Evolutionary conservation across 1,140 invertebrate genomes (phyloP).

Genomic region (Triops cancriformis): DNA sequence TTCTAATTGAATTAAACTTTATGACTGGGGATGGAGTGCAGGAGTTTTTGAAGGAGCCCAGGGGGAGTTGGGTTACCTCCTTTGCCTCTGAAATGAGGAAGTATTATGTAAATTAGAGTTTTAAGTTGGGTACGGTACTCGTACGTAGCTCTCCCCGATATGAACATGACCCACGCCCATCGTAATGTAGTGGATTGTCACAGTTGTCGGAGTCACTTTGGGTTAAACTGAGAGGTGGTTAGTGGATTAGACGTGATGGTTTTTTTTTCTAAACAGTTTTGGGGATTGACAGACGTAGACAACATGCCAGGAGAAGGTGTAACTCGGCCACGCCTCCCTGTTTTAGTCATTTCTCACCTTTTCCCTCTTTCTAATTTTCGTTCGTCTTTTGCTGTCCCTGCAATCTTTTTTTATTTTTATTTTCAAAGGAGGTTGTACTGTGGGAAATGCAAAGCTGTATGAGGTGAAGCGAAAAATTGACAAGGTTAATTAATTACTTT

Average conservation of each 20-base stretch:
- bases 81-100: neutral
- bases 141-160: neutral
- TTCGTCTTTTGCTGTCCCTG: neutral
- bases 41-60: neutral
- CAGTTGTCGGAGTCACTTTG: neutral
- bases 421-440: neutral
- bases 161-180: neutral
- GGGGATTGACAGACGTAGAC: neutral
- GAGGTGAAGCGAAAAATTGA: neutral
- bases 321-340: neutral
- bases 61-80: neutral
- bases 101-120: neutral
- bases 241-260: neutral
- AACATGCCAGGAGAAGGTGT: neutral
- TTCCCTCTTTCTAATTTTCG: neutral
- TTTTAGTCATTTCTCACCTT: neutral
- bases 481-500: neutral
- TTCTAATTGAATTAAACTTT: neutral
- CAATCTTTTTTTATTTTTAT: neutral
- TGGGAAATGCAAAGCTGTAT: neutral
- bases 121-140: no score
- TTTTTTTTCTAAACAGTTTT: no score
- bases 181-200: neutral
- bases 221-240: neutral
- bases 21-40: neutral